Evolutionary conservation across 2,888 invertebrate species (phyloP).

Genomic region (Capitulum mitella): DNA sequence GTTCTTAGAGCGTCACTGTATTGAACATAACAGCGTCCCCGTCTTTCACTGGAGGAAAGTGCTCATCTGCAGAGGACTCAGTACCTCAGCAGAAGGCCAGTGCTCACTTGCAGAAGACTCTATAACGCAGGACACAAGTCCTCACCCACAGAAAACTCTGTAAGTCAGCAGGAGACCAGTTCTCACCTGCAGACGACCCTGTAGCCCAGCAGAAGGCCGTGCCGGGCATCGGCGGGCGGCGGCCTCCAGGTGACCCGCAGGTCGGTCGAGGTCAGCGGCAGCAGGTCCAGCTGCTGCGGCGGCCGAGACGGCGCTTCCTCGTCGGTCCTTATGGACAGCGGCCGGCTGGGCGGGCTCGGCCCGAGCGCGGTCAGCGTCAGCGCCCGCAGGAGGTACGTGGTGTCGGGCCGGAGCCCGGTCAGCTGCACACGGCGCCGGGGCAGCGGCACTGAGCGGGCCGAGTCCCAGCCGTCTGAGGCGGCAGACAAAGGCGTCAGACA

Average conservation of each 20-base stretch:
- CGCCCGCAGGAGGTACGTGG: slow-evolving; percentile 31
- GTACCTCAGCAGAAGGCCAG: too few species aligned
- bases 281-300: slow-evolving; percentile 31
- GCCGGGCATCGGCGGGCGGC: slow-evolving; percentile 30
- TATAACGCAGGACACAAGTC: too few species aligned
- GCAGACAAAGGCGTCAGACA: neutral
- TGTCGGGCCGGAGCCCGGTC: slow-evolving; percentile 31
- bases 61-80: too few species aligned
- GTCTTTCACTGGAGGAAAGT: too few species aligned
- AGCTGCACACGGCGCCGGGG: slow-evolving; percentile 23
- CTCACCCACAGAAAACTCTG: too few species aligned
- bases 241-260: slow-evolving; percentile 34
- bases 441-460: neutral
- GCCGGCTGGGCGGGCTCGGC: slow-evolving; percentile 27
- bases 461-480: neutral
- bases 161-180: too few species aligned
- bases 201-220: slow-evolving; percentile 35
- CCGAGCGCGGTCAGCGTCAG: slow-evolving; percentile 33
- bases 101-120: too few species aligned
- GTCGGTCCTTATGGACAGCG: slow-evolving; percentile 29
- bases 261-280: slow-evolving; percentile 31
- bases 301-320: slow-evolving; percentile 33
- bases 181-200: slow-evolving; percentile 23
- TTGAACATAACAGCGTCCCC: too few species aligned
- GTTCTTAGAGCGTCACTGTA: too few species aligned